Evolutionary conservation across 2,113 vertebrate species (phyloP).

Genomic region (Heptranchias perlo): DNA sequence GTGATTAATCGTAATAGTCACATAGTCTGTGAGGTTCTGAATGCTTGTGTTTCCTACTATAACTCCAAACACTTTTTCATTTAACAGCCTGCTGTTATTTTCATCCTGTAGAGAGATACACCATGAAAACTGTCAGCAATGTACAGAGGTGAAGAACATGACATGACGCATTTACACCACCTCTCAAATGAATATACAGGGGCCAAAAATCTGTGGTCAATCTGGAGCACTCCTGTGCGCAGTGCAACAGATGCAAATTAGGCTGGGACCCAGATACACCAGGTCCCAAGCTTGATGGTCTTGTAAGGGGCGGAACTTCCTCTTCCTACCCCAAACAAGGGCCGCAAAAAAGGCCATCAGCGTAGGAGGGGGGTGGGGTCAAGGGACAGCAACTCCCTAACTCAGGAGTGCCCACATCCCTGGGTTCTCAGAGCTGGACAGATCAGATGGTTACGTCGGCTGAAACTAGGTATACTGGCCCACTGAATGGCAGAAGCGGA

Average conservation of each 20-base stretch:
- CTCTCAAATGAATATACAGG: neutral
- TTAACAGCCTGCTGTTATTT: neutral
- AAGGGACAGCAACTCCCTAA: neutral
- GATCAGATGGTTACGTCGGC: neutral
- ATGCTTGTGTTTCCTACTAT: constrained; percentile 25
- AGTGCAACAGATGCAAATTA: neutral
- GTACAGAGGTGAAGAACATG: neutral
- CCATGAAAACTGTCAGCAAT: neutral
- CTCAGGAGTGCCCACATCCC: neutral
- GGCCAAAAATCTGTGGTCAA: neutral
- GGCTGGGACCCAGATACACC: neutral
- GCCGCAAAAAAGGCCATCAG: neutral
- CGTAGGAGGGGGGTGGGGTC: neutral
- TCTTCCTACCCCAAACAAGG: neutral
- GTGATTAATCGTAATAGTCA: neutral
- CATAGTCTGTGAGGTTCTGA: neutral
- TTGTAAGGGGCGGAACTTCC: neutral
- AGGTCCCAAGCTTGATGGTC: neutral
- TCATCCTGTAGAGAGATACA: neutral
- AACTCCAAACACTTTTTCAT: neutral
- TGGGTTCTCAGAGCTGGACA: neutral
- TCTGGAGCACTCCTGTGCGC: neutral
- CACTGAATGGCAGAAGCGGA: neutral
- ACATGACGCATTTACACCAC: neutral
- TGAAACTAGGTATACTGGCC: neutral